phyloP scores from a whole-genome alignment of 2,888 invertebrate species.

The Plagodis dolabraria region DNA sequence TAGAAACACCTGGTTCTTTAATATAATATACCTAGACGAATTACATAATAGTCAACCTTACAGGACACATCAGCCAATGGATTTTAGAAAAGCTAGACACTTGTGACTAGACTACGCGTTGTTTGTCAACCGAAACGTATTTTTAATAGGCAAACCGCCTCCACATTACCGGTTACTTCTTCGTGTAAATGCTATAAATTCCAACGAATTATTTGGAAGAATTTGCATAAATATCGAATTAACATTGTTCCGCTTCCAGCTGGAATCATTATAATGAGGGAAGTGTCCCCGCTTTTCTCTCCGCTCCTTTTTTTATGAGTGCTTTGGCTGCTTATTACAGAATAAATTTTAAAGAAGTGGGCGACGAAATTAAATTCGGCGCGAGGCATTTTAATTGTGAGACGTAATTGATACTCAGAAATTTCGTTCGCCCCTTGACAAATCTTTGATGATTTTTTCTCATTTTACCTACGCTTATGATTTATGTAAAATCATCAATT shows the following conservation, averaged over 20 bases:
- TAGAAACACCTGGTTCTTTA: no score
- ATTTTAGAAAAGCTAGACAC: no score
- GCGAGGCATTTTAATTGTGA: conserved; percentile 50
- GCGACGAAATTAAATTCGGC: conserved; percentile 50
- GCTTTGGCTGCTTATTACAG: conserved; percentile 54
- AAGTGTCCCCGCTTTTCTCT: conserved; percentile 53
- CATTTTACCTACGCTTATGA: not conserved
- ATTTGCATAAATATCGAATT: conserved; percentile 67
- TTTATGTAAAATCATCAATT: not conserved
- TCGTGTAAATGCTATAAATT: conserved; percentile 49
- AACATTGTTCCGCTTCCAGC: conserved; percentile 61
- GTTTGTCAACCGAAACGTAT: no score
- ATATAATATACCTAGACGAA: no score
- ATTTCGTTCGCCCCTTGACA: conserved; percentile 25
- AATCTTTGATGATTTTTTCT: conserved; percentile 16
- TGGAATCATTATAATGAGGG: conserved; percentile 60
- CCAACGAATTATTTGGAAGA: conserved; percentile 54
- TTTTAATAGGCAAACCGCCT: no score
- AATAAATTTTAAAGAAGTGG: conserved; percentile 56
- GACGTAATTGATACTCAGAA: conserved; percentile 45
- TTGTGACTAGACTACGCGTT: no score
- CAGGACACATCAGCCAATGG: no score
- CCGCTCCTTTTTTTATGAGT: conserved; percentile 54
- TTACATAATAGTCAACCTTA: no score
- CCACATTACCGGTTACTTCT: conserved; percentile 29